Evolutionary conservation across 2,888 invertebrate genomes (phyloP), one percentile per base, ranked within the genome.

Genomic region (Mesoligia furuncula): DNA sequence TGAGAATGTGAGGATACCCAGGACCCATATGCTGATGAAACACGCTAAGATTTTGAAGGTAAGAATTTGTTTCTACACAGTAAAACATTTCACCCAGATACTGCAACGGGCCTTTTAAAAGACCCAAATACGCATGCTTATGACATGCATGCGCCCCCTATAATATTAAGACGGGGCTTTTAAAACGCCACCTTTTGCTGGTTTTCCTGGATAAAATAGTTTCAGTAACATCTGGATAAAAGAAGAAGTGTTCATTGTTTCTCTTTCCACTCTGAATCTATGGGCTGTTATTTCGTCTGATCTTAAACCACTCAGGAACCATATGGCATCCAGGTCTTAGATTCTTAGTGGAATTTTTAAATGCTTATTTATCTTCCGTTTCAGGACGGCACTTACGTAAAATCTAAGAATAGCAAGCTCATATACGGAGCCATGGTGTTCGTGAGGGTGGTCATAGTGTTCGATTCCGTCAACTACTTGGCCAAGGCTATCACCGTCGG

Each of bases 371-470:
- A 6, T 71, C 31, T 36, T 15, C 17, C 20, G 27, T 89, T 91
- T 5, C 82, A 98, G 96, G 98, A 99, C 94, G 99, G 99, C 2
- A 98, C 98, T 0, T 99, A 98, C 91, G 97, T 99, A 0, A 98
- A 98, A 89, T 98, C 99, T 0, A 97, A 97, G 27, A 98, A 98
- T 90, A 98, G 97, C 85, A 99, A 99, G 91, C 95, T 99, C 39
- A 98, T 98, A 5, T 99, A 99, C 91, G 99, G 99, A 0, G 98
- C 98, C 0, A 99, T 99, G 99, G 98, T 99, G 95, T 98, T 99
- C 91, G 99, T 99, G 0, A 97, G 99, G 66, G 98, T 99, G 6
- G 97, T 98, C 27, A 97, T 99, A 74, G 98, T 99, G 4, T 97
- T 97, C 80, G 99, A 99, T 91, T 97, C 98, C 65, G 97, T 98